Evolutionary conservation across 2,888 invertebrate species (phyloP), one percentile per base, ranked within the genome.

Genomic region (Thysanoteuthis rhombus): DNA sequence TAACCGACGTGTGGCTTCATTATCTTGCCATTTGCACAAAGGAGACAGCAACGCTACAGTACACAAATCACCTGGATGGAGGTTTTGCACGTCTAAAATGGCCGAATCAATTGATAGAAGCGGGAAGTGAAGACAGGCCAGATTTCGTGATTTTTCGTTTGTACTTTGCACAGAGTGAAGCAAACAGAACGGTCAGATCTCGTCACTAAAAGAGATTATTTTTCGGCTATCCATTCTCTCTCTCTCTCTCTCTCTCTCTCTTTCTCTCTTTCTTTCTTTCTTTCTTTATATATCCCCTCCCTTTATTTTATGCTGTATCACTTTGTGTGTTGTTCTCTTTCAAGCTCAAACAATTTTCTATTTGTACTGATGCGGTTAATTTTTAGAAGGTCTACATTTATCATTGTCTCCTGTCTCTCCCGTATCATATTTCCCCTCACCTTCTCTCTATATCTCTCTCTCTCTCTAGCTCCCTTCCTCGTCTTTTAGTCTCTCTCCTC

Each of bases 1-100:
- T 75, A 75, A 75, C 75, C 75, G n/a, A n/a, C n/a, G 75, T 75
- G 75, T n/a, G 75, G 75, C 75, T 75, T 75, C 75, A 75, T 75
- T 75, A 75, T 75, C 75, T 75, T 75, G n/a, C 75, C n/a, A n/a
- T 75, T 75, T 75, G 32, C 75, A 75, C 75, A 75, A 75, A 75
- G 75, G 32, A 75, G 32, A 75, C 75, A n/a, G 75, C 75, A 75
- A 75, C 75, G 75, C 75, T 75, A 75, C 75, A 75, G n/a, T 75
- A n/a, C 32, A 75, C 75, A 75, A n/a, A 75, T 75, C 75, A 75
- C 75, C 75, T 75, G 75, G 75, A 75, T n/a, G 32, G n/a, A 32
- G 75, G 10, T 6, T 75, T 8, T 75, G 75, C n/a, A n/a, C 75
- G 75, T 75, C 10, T n/a, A 75, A 32, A 75, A 75, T 75, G 75